Evolutionary conservation across 1,140 invertebrate genomes (phyloP).

Genomic region (Pseudoatta argentina): DNA sequence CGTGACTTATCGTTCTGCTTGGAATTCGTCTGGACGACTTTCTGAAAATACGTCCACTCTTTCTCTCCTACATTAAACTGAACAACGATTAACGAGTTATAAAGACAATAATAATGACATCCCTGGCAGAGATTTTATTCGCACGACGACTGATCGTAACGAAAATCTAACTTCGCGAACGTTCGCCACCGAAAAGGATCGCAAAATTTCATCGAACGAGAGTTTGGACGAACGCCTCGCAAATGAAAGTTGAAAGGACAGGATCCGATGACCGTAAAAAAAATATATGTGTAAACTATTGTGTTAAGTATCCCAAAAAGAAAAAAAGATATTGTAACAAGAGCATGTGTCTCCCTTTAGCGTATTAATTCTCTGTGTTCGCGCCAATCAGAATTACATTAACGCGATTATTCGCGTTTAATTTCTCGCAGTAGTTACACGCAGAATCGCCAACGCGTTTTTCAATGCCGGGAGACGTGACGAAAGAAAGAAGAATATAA

Average conservation of each 20-base stretch:
- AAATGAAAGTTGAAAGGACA: conserved; percentile 22
- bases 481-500: background rate
- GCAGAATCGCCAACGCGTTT: background rate
- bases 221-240: conserved; percentile 35
- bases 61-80: background rate
- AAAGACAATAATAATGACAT: conserved; percentile 54
- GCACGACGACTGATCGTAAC: background rate
- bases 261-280: conserved; percentile 13
- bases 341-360: background rate
- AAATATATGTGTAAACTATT: conserved; percentile 18
- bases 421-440: conserved; percentile 6
- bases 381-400: background rate
- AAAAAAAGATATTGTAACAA: background rate
- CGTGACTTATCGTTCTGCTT: background rate
- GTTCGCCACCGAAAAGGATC: background rate
- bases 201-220: conserved; percentile 3
- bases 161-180: background rate
- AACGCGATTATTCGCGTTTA: conserved; percentile 29
- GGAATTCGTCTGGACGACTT: conserved; percentile 28
- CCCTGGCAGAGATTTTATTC: conserved; percentile 4
- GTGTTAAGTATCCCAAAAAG: conserved; percentile 30
- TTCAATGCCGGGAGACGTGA: background rate
- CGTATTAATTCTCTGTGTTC: background rate
- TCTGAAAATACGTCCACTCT: background rate
- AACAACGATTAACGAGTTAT: conserved; percentile 20